Conservation (phyloP, 2,113 vertebrate genomes). For the Sapajus apella region DNA sequence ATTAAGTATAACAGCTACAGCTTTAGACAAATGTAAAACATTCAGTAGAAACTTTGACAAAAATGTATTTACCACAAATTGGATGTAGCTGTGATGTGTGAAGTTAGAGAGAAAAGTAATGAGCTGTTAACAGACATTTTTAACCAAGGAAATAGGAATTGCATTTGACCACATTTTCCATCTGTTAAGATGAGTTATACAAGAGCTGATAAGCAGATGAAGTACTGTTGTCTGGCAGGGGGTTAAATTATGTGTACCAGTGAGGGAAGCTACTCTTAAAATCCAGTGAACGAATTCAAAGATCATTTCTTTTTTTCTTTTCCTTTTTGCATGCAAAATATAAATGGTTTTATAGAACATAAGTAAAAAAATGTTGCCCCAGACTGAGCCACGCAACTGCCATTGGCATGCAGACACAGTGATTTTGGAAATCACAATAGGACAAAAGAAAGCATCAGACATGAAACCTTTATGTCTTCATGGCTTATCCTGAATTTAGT, state of each 20-base stretch:
- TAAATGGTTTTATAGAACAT: not conserved
- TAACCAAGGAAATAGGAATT: constrained; percentile 68
- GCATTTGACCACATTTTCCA: constrained; percentile 53
- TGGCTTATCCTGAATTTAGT: not conserved
- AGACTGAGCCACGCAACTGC: not conserved
- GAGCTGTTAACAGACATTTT: constrained; percentile 67
- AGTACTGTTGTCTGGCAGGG: constrained; percentile 26
- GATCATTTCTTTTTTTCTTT: not conserved
- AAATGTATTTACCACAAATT: constrained; percentile 65
- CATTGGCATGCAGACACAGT: rapidly evolving
- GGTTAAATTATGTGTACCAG: not conserved
- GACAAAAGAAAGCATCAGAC: too few relatives aligned
- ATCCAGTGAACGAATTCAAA: constrained; percentile 22
- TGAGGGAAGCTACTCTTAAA: not conserved
- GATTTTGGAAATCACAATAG: not conserved
- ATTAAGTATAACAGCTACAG: constrained; percentile 51
- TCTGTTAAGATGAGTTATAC: constrained; percentile 56
- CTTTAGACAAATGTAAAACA: constrained; percentile 73
- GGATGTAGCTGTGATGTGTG: constrained; percentile 20
- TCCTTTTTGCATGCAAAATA: not conserved
- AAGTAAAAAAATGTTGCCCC: not conserved
- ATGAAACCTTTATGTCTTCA: not conserved
- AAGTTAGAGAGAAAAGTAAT: constrained; percentile 65
- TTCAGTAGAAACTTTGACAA: constrained; percentile 65
- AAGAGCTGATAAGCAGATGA: constrained; percentile 53